Evolutionary conservation across 2,888 invertebrate genomes (phyloP).

Genomic region (Uropetala carovei): DNA sequence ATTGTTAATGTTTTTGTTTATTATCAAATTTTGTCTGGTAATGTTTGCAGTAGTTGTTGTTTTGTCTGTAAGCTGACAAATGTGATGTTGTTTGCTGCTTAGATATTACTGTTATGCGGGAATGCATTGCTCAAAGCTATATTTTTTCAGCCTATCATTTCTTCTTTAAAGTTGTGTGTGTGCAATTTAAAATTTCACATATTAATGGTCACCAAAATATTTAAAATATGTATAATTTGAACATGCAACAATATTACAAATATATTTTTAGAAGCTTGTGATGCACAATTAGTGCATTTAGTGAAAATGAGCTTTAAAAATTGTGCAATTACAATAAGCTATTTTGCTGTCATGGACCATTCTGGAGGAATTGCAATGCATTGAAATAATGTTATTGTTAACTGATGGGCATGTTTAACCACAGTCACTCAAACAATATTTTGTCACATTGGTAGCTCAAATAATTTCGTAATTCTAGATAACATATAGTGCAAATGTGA

Average conservation of each 20-base stretch:
- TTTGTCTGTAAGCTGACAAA: not conserved
- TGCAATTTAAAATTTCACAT: not conserved
- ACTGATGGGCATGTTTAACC: no score
- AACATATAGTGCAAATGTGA: no score
- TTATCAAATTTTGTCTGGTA: not conserved
- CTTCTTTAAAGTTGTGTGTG: not conserved
- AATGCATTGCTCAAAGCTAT: not conserved
- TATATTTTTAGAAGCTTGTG: not conserved
- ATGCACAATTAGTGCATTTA: no score
- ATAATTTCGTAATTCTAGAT: no score
- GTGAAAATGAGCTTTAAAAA: no score
- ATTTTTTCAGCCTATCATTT: not conserved
- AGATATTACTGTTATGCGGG: not conserved
- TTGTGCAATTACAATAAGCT: no score
- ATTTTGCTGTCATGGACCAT: no score
- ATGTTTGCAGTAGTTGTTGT: not conserved
- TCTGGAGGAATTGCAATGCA: no score
- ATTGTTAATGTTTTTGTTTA: slow-evolving; percentile 5
- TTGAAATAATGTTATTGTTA: no score
- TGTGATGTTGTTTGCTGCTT: not conserved
- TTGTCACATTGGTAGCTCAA: no score
- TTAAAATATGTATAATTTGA: not conserved
- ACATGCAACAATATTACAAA: not conserved
- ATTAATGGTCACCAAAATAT: not conserved
- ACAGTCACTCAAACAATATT: no score